phyloP scores from a whole-genome alignment of 2,113 vertebrate genomes.

The Ceyx margarethae region DNA sequence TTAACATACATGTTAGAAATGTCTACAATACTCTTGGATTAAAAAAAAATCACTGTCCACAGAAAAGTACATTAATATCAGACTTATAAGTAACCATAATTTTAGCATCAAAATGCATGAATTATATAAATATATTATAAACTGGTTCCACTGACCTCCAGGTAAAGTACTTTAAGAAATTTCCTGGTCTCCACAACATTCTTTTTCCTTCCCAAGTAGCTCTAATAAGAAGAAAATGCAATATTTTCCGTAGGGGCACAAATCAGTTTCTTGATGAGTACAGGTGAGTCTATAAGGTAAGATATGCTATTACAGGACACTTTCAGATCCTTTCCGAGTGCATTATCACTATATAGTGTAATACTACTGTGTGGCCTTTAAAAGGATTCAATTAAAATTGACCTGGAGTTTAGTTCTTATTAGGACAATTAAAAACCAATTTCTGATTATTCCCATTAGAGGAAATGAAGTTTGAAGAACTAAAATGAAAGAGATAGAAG shows the following conservation, averaged over 20 bases:
- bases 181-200: not conserved
- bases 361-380: not conserved
- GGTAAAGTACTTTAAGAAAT: conserved; percentile 58
- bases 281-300: not conserved
- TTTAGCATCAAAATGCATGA: conserved; percentile 67
- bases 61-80: conserved; percentile 52
- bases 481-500: conserved; percentile 10
- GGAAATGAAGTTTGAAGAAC: not conserved
- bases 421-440: not conserved
- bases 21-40: conserved; percentile 33
- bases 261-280: not conserved
- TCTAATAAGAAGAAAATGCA: conserved; percentile 11
- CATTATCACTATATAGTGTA: not conserved
- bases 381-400: not conserved
- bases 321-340: not conserved
- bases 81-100: conserved; percentile 51
- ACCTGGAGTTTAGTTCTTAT: not conserved
- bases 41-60: conserved; percentile 42
- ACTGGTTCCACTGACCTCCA: conserved; percentile 62
- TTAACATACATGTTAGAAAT: conserved; percentile 57
- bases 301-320: not conserved
- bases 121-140: conserved; percentile 13
- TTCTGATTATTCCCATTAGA: not conserved
- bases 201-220: not conserved
- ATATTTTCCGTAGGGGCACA: conserved; percentile 39